Evolutionary conservation across 2,113 vertebrate species (phyloP).

Genomic region (Nothoprocta perdicaria): DNA sequence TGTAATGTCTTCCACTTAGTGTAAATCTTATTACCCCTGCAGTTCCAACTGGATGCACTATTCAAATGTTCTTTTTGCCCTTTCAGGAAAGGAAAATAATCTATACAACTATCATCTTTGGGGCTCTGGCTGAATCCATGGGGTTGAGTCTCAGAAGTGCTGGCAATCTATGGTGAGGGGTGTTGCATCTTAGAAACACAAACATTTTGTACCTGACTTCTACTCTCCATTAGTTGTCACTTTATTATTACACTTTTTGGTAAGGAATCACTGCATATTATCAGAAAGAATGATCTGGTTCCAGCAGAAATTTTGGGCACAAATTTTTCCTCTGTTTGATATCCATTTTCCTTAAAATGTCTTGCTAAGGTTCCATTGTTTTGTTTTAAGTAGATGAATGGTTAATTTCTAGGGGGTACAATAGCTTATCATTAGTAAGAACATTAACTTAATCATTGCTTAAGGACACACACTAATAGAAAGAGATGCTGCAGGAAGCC

Average conservation of each 20-base stretch:
- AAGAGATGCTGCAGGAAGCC: slow-evolving; percentile 10
- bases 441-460: slow-evolving; percentile 6
- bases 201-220: not conserved
- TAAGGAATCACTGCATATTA: not conserved
- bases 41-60: not conserved
- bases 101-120: not conserved
- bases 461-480: slow-evolving; percentile 16
- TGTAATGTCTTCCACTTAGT: not conserved
- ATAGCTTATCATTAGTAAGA: slow-evolving; percentile 29
- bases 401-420: no score
- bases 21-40: not conserved
- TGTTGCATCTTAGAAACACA: not conserved
- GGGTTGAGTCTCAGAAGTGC: not conserved
- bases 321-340: not conserved
- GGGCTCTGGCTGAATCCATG: not conserved
- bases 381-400: not conserved
- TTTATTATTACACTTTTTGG: not conserved
- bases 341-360: not conserved
- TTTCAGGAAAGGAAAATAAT: slow-evolving; percentile 12
- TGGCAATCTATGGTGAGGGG: not conserved
- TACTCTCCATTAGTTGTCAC: not conserved
- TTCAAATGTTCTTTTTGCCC: not conserved
- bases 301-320: not conserved
- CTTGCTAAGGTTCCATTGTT: not conserved
- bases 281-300: not conserved